phyloP scores from a whole-genome alignment of 2,113 vertebrate genomes.

The Forbesichthys agassizii region DNA sequence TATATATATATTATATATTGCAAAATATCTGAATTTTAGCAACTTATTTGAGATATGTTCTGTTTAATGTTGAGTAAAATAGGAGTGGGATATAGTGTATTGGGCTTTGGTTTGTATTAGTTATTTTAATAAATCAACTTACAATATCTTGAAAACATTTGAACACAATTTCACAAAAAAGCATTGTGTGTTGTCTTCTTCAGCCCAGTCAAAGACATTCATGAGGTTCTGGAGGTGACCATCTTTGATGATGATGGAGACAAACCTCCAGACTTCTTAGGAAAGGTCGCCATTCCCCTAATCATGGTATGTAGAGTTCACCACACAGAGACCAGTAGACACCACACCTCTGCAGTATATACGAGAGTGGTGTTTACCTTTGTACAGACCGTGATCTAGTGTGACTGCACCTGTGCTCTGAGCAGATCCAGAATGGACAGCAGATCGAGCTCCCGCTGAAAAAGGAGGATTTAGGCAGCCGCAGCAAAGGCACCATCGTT shows the following conservation, averaged over 20 bases:
- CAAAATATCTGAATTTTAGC: background rate
- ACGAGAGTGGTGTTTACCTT: conserved; percentile 52
- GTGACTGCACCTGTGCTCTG: conserved; percentile 55
- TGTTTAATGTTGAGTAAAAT: background rate
- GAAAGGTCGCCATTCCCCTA: conserved; percentile 92
- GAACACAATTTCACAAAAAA: too few relatives aligned
- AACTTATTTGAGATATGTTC: background rate
- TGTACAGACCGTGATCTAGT: conserved; percentile 47
- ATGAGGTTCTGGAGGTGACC: conserved; percentile 91
- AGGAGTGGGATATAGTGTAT: too few relatives aligned
- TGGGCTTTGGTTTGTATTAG: background rate
- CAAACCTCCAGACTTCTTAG: conserved; percentile 95
- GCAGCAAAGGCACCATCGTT: conserved; percentile 88
- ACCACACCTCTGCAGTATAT: conserved; percentile 46
- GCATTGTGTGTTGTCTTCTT: conserved; percentile 32
- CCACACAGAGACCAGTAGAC: conserved; percentile 8
- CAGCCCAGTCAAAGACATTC: conserved; percentile 94
- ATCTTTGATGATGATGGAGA: conserved; percentile 98
- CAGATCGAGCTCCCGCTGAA: conserved; percentile 81
- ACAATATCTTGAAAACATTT: background rate
- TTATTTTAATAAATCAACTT: too few relatives aligned
- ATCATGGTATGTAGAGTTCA: conserved; percentile 84
- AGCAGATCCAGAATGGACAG: conserved; percentile 86
- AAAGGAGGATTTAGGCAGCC: conserved; percentile 88
- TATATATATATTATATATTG: background rate